Evolutionary conservation across 2,113 vertebrate genomes (phyloP).

Genomic region (Myrmecobius fasciatus): DNA sequence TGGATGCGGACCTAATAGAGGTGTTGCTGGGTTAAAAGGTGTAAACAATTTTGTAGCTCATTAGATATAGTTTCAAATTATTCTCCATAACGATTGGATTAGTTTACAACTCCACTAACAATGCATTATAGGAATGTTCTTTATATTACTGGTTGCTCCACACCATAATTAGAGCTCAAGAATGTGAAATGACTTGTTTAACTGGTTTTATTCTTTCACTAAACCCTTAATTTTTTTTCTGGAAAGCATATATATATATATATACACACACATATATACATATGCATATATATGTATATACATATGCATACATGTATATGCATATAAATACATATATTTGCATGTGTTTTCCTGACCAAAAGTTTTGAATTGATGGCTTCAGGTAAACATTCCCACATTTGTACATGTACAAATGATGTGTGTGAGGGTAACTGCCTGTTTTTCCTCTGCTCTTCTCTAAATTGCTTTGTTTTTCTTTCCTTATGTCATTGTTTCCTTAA

Average conservation of each 20-base stretch:
- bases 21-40: not conserved
- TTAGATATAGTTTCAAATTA: not conserved
- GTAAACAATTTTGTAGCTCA: not conserved
- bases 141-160: not conserved
- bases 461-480: not conserved
- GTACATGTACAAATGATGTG: not conserved
- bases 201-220: not conserved
- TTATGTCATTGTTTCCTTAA: not conserved
- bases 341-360: not conserved
- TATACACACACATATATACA: too few species aligned
- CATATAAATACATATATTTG: too few species aligned
- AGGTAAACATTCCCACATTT: not conserved
- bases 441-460: not conserved
- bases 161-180: not conserved
- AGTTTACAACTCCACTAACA: not conserved
- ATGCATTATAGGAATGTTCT: not conserved
- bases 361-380: not conserved
- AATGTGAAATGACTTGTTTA: not conserved
- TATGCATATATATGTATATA: too few species aligned
- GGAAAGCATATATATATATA: not conserved
- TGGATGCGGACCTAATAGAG: not conserved
- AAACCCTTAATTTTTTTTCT: not conserved
- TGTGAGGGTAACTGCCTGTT: not conserved
- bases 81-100: not conserved
- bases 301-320: too few species aligned